Base-by-base conservation (phyloP, 2,113 vertebrate species). In the Seriola rivoliana region DNA sequence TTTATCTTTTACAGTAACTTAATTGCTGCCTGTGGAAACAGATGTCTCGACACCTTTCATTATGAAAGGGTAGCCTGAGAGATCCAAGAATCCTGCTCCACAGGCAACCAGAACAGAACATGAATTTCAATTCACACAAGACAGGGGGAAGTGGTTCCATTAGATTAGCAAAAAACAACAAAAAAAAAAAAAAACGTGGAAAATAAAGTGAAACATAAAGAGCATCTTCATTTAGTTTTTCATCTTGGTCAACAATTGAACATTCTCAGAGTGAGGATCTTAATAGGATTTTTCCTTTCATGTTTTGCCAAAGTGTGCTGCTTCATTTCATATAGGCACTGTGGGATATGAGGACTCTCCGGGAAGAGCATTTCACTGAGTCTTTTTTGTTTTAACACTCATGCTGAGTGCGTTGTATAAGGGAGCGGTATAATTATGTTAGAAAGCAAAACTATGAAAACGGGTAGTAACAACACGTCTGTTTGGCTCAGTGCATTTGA, bases 21-120 rank as follows among this genome's bases (percentile, higher is more conserved):
- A 93, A 94, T 94, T 92, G 90, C 89, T 48, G 90, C 88, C 90
- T 80, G 85, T 89, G 85, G 90, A 92, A 93, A 91, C 87, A 90
- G 91, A 94, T 92, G 91, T 90, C 84, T 85, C 75, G 5, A 81
- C 90, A 91, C 86, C 89, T 91, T 92, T 93, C 91, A 90, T 92
- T 90, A 89, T 75, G 81, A 84, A 71, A 86, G 88, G 76, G 63
- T 69, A 60, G 75, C 90, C 85, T 54, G 69, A 19, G 19, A 86
- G 90, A 91, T 88, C 87, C 90, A 87, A 90, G 77, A 78, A 85
- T 67, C 40, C 70, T 9, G 68, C 93, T 87, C 89, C 84, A 80
- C 87, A 75, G 92, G 89, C 86, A 58, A 42, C 78, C 34, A 14
- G 29, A 85, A 85, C 76, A 80, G 60, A 80, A 23, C 67, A 68